Conservation (phyloP, 2,113 vertebrate species). For the Sinocyclocheilus maitianheensis region DNA sequence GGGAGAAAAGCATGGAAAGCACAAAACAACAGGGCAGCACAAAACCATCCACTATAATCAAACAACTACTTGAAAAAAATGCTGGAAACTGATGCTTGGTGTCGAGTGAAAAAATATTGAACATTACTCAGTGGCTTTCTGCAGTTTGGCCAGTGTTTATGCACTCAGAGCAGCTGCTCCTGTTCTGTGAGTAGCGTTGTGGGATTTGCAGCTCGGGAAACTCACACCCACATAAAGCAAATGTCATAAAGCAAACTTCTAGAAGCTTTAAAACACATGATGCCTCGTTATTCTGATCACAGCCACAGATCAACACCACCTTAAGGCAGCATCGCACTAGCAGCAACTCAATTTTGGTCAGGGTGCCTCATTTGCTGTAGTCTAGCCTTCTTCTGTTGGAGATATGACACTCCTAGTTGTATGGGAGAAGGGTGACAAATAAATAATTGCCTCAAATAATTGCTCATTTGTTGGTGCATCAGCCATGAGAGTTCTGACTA, state of each 20-base stretch:
- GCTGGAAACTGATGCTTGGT: conserved; percentile 10
- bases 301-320: neutral
- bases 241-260: neutral
- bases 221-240: conserved; percentile 9
- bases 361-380: neutral
- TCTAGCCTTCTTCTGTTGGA: neutral
- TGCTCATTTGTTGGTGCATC: neutral
- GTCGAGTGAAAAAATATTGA: conserved; percentile 19
- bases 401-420: neutral
- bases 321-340: neutral
- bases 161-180: conserved; percentile 27
- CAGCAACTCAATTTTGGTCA: neutral
- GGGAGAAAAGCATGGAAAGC: conserved; percentile 14
- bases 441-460: neutral
- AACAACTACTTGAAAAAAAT: conserved; percentile 19
- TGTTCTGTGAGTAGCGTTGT: conserved; percentile 10
- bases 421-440: neutral
- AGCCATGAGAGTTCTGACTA: neutral
- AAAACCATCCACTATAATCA: conserved; percentile 40
- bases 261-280: neutral
- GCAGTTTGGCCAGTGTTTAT: conserved; percentile 42
- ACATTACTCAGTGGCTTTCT: conserved; percentile 11
- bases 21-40: conserved; percentile 27
- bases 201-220: conserved; percentile 3
- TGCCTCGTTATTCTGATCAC: neutral